Evolutionary conservation across 2,888 invertebrate genomes (phyloP).

Genomic region (Aspidiotus rigidus): DNA sequence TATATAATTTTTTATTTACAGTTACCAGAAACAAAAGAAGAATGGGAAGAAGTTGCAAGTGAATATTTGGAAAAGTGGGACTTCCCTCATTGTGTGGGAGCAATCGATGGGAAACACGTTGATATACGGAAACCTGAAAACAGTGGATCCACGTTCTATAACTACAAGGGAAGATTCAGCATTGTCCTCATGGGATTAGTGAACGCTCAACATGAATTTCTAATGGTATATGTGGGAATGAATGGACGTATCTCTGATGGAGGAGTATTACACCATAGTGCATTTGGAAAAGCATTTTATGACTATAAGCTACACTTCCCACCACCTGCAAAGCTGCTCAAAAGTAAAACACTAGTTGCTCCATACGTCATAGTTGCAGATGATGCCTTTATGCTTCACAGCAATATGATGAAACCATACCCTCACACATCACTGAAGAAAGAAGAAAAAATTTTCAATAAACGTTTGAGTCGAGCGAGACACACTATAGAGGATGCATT

Average conservation of each 20-base stretch:
- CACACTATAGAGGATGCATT: neutral
- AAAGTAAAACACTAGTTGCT: neutral
- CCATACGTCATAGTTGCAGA: neutral
- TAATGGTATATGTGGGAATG: neutral
- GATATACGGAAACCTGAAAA: constrained; percentile 3
- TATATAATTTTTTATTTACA: too few relatives aligned
- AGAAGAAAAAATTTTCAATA: neutral
- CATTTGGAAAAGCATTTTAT: neutral
- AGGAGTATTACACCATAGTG: neutral
- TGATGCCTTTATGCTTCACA: neutral
- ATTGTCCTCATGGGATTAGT: neutral
- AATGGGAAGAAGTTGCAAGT: constrained; percentile 38
- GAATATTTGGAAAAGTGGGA: constrained; percentile 38
- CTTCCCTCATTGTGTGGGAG: constrained; percentile 38
- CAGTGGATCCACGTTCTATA: neutral
- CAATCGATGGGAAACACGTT: constrained; percentile 20
- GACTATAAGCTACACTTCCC: neutral
- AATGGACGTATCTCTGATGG: constrained; percentile 7
- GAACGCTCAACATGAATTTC: neutral
- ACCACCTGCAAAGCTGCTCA: neutral
- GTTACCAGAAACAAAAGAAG: constrained; percentile 35
- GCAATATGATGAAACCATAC: constrained; percentile 6
- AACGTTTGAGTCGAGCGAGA: neutral
- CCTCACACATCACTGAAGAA: neutral
- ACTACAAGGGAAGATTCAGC: neutral